These are phyloP conservation scores for Danaus melanippus DNA, from an alignment of 1,140 invertebrate species.

Conservation along the genomic window DNA sequence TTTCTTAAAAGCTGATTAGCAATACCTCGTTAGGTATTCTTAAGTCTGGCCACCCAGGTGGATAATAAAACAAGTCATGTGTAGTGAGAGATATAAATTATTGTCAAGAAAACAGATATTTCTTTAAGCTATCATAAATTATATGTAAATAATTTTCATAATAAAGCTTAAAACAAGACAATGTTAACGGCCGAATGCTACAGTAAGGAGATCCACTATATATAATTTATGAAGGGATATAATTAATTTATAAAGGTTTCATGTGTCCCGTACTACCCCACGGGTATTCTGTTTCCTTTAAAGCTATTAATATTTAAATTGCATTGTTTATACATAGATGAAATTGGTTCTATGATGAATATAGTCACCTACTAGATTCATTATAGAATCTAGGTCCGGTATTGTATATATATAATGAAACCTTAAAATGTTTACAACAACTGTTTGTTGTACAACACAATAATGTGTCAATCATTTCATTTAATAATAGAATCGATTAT, in stretches of 20 bases:
- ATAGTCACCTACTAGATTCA: no score
- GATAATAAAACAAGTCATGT: conserved; percentile 43
- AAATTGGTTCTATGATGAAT: no score
- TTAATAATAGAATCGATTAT: no score
- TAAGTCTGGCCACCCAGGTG: conserved; percentile 38
- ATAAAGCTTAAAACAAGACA: conserved; percentile 49
- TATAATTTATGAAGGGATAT: not conserved
- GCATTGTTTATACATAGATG: no score
- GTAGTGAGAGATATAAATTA: conserved; percentile 49
- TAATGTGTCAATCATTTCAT: no score
- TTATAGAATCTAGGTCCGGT: no score
- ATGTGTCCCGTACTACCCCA: not conserved
- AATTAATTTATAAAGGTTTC: conserved; percentile 7
- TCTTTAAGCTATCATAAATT: conserved; percentile 39
- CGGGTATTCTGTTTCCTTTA: no score
- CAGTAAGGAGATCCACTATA: no score
- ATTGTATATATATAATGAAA: no score
- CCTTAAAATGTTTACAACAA: no score
- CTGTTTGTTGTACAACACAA: no score
- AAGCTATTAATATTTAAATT: no score
- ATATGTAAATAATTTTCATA: conserved; percentile 49
- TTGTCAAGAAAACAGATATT: conserved; percentile 45
- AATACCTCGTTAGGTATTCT: conserved; percentile 2
- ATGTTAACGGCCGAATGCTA: not conserved
- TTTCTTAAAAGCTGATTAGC: conserved; percentile 7